These are phyloP conservation scores for Malurus alboscapulatus DNA, from an alignment of 2,113 vertebrate genomes.

Conservation along the genomic window DNA sequence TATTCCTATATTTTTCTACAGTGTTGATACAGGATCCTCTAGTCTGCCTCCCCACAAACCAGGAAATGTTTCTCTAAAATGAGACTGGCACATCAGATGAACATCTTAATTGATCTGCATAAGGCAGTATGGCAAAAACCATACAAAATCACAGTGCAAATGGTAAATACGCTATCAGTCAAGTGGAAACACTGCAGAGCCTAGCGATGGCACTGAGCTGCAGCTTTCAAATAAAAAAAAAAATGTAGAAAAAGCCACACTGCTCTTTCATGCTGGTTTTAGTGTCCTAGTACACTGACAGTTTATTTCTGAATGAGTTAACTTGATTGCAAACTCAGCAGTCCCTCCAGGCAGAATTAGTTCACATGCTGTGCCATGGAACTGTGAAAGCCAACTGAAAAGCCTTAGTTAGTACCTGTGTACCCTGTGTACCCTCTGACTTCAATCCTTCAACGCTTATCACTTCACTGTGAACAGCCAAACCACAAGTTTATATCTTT, in stretches of 20 bases:
- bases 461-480: neutral
- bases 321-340: neutral
- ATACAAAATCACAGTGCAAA: neutral
- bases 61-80: neutral
- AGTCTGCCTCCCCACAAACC: neutral
- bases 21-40: neutral
- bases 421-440: neutral
- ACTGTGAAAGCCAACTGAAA: neutral
- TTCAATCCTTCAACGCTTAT: neutral
- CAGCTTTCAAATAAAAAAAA: neutral
- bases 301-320: neutral
- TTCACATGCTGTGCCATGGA: accelerated
- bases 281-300: neutral
- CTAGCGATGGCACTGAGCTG: neutral
- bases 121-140: neutral
- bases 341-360: neutral
- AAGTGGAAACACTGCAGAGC: neutral
- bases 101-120: neutral
- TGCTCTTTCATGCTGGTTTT: neutral
- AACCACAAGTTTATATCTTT: neutral
- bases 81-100: neutral
- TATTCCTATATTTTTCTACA: neutral
- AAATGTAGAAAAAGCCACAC: neutral
- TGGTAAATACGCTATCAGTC: neutral
- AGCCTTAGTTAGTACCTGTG: neutral